Conservation (phyloP, 2,113 vertebrate species). For the Serilophus lunatus region DNA sequence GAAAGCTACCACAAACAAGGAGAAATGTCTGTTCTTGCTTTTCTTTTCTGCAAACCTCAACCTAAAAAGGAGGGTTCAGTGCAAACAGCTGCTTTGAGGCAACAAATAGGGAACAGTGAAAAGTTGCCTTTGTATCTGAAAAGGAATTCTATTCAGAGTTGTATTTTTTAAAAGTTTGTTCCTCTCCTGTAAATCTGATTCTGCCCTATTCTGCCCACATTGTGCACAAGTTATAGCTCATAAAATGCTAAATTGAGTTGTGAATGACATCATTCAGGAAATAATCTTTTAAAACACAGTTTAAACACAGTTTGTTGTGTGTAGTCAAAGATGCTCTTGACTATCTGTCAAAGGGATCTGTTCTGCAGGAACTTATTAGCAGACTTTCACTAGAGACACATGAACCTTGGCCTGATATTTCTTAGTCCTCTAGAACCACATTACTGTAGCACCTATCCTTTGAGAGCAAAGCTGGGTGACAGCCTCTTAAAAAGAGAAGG, state of each 20-base stretch:
- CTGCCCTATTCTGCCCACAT: not conserved
- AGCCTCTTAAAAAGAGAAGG: not conserved
- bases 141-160: not conserved
- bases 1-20: not conserved
- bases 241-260: not conserved
- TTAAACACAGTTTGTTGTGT: not conserved
- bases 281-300: not conserved
- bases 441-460: not conserved
- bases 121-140: not conserved
- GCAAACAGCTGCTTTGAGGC: not conserved
- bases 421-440: not conserved
- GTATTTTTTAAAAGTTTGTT: not conserved
- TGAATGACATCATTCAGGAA: not conserved
- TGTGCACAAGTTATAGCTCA: not conserved
- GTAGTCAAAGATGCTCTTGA: not conserved
- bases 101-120: not conserved
- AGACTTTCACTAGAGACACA: rapidly evolving
- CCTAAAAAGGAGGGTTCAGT: not conserved
- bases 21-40: not conserved
- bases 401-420: not conserved
- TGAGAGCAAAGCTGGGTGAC: not conserved
- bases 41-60: not conserved
- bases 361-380: not conserved
- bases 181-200: not conserved
- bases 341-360: not conserved